These are phyloP conservation scores for Leuciscus waleckii DNA, from an alignment of 2,797 vertebrate genomes.

Conservation along the genomic window DNA sequence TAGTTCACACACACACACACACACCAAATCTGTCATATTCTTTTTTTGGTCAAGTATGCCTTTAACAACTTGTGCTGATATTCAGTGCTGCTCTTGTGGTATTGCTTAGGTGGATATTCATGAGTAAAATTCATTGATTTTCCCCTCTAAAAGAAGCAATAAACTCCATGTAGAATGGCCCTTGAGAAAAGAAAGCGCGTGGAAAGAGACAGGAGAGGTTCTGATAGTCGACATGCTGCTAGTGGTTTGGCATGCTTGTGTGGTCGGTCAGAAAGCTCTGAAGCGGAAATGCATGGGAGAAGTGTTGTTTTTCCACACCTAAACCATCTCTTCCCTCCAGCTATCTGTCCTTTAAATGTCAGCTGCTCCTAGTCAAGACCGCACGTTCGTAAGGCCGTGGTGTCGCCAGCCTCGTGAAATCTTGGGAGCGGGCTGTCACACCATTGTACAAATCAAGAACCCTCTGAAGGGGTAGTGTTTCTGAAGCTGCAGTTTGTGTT, in stretches of 20 bases:
- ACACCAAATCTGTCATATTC: background rate
- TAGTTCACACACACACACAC: background rate
- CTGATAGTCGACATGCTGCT: background rate
- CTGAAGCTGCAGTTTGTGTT: conserved; percentile 3
- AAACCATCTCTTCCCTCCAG: conserved; percentile 39
- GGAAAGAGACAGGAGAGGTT: conserved; percentile 11
- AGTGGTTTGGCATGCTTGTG: conserved; percentile 50
- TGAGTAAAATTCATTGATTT: background rate
- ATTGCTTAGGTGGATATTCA: background rate
- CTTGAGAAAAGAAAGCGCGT: background rate
- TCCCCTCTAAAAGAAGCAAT: conserved; percentile 21
- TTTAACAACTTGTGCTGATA: background rate
- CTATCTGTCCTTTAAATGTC: conserved; percentile 53
- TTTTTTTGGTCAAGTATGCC: background rate
- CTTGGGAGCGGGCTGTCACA: background rate
- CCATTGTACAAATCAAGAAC: conserved; percentile 4
- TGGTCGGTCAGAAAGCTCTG: conserved; percentile 62
- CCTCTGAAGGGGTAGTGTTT: background rate
- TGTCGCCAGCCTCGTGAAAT: conserved; percentile 25
- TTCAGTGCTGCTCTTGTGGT: background rate
- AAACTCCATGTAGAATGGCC: conserved; percentile 19
- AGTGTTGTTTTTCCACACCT: conserved; percentile 74
- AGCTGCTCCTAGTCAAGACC: conserved; percentile 20
- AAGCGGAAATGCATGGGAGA: conserved; percentile 67
- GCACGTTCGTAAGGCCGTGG: background rate